Evolutionary conservation across 2,113 vertebrate species (phyloP), one percentile per base, ranked within the genome.

Genomic region (Charina bottae): DNA sequence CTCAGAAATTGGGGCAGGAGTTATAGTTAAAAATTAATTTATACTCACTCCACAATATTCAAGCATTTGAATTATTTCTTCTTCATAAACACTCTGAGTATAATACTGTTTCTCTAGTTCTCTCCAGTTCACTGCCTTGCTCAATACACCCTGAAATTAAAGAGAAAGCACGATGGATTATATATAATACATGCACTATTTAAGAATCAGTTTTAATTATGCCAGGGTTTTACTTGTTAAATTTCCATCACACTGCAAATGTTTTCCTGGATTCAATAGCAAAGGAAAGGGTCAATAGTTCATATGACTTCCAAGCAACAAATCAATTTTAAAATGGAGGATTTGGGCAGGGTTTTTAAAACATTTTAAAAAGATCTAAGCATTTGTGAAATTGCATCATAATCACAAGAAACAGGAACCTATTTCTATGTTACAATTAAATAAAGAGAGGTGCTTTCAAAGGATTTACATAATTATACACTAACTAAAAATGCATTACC

Each of bases 71-170:
- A 98, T 98, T 93, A 99, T 99, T 97, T 99, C 99, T 95, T 99
- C 98, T 96, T 99, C 99, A 95, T 99, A 99, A 86, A 98, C 98
- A 0, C 98, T 97, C 90, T 99, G 97, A 6, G 98, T 96, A 60
- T 98, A 98, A 95, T 99, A 99, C 90, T 99, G 99, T 94, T 99
- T 99, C 95, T 99, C 99, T 84, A 99, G 97, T 94, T 99, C 98
- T 24, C 97, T 97, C 99, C 99, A 99, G 95, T 99, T 99, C 92
- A 99, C 97, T n/a, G 99, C 98, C 96, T 98, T 98, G 96, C 99
- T 99, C 90, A 99, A 94, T 85, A 99, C 99, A 86, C 99, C 99
- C 99, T 99, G 89, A 88, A 96, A 93, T 90, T 85, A 24, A 87
- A 96, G n/a, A 37, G 15, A 78, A 78, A 78, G 15, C 37, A 37